A percentile compares a stretch with the other conserved stretches of the same genome.
Conservation (phyloP, 2,113 vertebrate species). For the Barbus barbus region DNA sequence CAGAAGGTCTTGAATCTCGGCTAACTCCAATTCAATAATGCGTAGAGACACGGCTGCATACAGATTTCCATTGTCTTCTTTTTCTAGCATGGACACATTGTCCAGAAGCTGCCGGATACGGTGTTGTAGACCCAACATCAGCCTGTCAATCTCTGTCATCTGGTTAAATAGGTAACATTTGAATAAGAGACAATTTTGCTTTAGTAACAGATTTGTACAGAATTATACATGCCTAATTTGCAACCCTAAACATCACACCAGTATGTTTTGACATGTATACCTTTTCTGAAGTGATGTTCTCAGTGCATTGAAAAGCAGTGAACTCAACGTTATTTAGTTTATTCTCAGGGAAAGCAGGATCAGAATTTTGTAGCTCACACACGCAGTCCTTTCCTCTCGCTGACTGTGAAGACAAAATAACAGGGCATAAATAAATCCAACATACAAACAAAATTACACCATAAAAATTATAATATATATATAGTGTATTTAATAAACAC, state of each 20-base stretch:
- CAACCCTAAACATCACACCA: neutral
- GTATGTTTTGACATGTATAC: constrained; percentile 35
- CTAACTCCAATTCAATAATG: constrained; percentile 71
- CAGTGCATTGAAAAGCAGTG: constrained; percentile 56
- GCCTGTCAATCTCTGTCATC: constrained; percentile 57
- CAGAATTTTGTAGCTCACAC: constrained; percentile 66
- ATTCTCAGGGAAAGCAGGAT: constrained; percentile 62
- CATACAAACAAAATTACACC: neutral
- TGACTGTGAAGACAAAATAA: constrained; percentile 17
- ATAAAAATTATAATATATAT: neutral
- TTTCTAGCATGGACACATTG: constrained; percentile 63
- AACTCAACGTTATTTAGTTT: constrained; percentile 54
- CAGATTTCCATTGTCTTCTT: constrained; percentile 68
- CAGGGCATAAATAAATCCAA: neutral
- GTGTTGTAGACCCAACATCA: constrained; percentile 64
- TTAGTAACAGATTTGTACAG: neutral
- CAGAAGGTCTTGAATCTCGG: constrained; percentile 62
- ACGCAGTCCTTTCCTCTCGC: constrained; percentile 58
- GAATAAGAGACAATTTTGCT: neutral
- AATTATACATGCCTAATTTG: neutral
- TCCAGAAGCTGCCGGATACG: constrained; percentile 65
- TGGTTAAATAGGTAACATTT: neutral
- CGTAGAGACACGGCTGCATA: constrained; percentile 67
- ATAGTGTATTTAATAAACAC: no score
- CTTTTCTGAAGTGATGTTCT: constrained; percentile 57